Evolutionary conservation across 2,888 invertebrate genomes (phyloP), one percentile per base, ranked within the genome.

Genomic region (Mechanitis messenoides): DNA sequence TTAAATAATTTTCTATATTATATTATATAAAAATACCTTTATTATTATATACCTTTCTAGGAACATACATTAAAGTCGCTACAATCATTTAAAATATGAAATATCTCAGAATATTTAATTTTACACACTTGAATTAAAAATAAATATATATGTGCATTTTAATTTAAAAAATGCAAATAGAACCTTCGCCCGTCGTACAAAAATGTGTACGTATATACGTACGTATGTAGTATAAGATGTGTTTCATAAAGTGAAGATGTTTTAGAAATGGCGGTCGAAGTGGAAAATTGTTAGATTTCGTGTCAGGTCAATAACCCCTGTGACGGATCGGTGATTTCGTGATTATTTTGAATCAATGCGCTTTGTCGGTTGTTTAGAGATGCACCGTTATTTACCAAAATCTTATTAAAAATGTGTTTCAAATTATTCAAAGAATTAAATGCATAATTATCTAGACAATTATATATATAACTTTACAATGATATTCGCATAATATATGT

Each of bases 241-340:
- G 35, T 55, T 35, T 45, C 33, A 38, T 46, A 55, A 50, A 45
- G 59, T 62, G 62, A 83, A 84, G 82, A 79, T 83, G 83, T 84
- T 85, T 85, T 81, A 77, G 79, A 85, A 85, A 84, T 80, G 78
- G 72, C 74, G 75, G 74, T 74, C 73, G 73, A 72, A 80, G 81
- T 86, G 83, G 85, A 87, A 87, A 87, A 87, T 87, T 80, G 81
- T 77, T 76, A 77, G 78, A 83, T 84, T 85, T 85, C 79, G 79
- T 80, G 76, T 77, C 74, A 75, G 83, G 81, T 85, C 84, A 80
- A 74, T 80, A 84, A 71, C 84, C 85, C 77, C 76, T 79, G 79
- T 83, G 79, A 83, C 84, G 77, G 83, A 85, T 84, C 78, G 71
- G 68, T 80, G 77, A 80, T 78, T 57, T 50, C 42, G 55, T 45